Evolutionary conservation across 2,797 vertebrate genomes (phyloP).

Genomic region (Halcyon chelicuti): DNA sequence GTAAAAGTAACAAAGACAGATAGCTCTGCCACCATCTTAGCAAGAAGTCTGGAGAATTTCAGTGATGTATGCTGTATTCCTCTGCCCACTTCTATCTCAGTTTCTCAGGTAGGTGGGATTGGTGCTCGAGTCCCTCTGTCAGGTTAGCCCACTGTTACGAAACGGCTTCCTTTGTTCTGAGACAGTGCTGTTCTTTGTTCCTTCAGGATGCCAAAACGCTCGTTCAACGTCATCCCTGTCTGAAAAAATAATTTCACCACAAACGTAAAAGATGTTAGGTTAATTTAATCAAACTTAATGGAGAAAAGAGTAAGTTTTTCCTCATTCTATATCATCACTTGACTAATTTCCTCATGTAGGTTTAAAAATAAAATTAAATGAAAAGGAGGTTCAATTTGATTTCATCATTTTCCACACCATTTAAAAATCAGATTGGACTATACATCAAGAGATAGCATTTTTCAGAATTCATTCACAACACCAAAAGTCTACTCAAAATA

Average conservation of each 20-base stretch:
- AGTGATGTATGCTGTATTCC: conserved; percentile 44
- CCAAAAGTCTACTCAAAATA: not conserved
- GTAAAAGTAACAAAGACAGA: conserved; percentile 70
- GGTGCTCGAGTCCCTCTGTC: conserved; percentile 15
- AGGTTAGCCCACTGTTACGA: conserved; percentile 92
- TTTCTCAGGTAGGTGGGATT: conserved; percentile 39
- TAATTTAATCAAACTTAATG: not conserved
- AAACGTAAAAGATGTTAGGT: not conserved
- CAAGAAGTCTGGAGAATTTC: conserved; percentile 70
- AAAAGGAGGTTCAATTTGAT: not conserved
- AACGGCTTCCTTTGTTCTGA: conserved; percentile 88
- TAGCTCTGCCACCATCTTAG: conserved; percentile 69
- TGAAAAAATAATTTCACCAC: conserved; percentile 66
- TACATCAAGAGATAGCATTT: not conserved
- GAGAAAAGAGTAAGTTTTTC: not conserved
- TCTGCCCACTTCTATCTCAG: conserved; percentile 50
- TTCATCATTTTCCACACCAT: not conserved
- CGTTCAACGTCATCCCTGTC: conserved; percentile 94
- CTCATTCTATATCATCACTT: not conserved
- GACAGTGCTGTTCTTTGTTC: conserved; percentile 86
- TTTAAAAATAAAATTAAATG: not conserved
- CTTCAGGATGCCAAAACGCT: conserved; percentile 95
- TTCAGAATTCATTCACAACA: not conserved
- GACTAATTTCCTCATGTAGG: not conserved
- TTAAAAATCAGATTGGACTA: not conserved